Conservation (phyloP, 2,888 invertebrate genomes). For the Dynastes maya region DNA sequence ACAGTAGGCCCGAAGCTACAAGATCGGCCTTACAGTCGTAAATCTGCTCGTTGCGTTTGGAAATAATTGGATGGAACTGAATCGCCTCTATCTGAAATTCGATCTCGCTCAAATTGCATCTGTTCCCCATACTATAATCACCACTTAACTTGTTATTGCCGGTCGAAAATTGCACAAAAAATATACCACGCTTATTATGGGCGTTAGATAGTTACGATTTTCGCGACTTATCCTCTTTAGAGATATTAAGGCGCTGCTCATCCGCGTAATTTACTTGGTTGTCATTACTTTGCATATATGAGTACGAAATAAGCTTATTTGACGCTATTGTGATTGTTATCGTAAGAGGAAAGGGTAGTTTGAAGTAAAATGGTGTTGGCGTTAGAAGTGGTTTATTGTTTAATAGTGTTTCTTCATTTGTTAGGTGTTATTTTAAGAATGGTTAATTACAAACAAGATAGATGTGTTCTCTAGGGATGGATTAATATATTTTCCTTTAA, state of each 20-base stretch:
- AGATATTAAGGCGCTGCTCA: background rate
- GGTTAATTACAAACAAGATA: no score
- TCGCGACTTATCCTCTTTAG: background rate
- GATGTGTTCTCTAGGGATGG: no score
- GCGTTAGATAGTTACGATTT: background rate
- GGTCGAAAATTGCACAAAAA: conserved; percentile 27
- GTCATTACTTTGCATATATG: no score
- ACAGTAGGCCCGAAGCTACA: conserved; percentile 23
- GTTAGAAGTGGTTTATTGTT: no score
- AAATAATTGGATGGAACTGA: conserved; percentile 45
- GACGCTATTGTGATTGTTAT: no score
- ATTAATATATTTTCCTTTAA: no score
- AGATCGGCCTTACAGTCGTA: conserved; percentile 7
- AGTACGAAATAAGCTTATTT: no score
- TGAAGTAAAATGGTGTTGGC: no score
- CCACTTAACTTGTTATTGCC: conserved; percentile 41
- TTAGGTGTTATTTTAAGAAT: no score
- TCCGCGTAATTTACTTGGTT: no score
- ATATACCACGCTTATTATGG: background rate
- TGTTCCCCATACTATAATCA: conserved; percentile 36
- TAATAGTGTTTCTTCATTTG: no score
- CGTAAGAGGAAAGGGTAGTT: no score
- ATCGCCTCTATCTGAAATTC: conserved; percentile 42
- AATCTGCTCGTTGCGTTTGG: conserved; percentile 37
- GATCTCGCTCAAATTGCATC: conserved; percentile 40